A percentile compares a stretch with the other conserved stretches of the same genome.
phyloP scores from a whole-genome alignment of 2,113 vertebrate species.

The Sinocyclocheilus maitianheensis region DNA sequence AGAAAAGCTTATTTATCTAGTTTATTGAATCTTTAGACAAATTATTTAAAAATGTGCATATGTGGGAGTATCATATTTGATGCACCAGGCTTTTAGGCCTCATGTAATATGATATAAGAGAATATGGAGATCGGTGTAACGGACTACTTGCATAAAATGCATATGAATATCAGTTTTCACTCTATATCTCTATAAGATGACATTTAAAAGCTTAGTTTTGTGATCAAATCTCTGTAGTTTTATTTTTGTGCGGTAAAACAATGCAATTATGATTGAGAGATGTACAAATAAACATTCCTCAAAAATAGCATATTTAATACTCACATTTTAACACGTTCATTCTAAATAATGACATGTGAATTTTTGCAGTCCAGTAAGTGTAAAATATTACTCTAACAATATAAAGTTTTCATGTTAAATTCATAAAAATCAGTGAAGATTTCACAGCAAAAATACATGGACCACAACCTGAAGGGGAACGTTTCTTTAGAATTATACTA shows the following conservation, averaged over 20 bases:
- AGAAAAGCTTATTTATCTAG: no score
- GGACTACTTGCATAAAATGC: not conserved
- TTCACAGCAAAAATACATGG: not conserved
- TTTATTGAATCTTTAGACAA: not conserved
- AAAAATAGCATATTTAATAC: not conserved
- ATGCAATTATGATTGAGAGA: not conserved
- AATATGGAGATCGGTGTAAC: not conserved
- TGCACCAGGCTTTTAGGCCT: not conserved
- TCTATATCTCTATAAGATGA: not conserved
- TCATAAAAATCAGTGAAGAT: not conserved
- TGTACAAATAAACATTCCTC: not conserved
- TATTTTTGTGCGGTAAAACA: not conserved
- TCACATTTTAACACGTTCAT: not conserved
- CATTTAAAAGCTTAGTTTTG: not conserved
- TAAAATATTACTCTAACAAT: not conserved
- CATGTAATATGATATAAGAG: not conserved
- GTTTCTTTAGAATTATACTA: not conserved
- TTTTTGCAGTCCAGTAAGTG: not conserved
- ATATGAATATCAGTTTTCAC: not conserved
- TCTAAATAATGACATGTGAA: not conserved
- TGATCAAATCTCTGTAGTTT: not conserved
- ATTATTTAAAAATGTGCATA: not conserved
- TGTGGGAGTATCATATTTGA: not conserved
- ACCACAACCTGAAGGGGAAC: not conserved
- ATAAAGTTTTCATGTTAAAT: not conserved